Base-by-base conservation (phyloP, 2,888 invertebrate species). In the Phlogophora meticulosa region DNA sequence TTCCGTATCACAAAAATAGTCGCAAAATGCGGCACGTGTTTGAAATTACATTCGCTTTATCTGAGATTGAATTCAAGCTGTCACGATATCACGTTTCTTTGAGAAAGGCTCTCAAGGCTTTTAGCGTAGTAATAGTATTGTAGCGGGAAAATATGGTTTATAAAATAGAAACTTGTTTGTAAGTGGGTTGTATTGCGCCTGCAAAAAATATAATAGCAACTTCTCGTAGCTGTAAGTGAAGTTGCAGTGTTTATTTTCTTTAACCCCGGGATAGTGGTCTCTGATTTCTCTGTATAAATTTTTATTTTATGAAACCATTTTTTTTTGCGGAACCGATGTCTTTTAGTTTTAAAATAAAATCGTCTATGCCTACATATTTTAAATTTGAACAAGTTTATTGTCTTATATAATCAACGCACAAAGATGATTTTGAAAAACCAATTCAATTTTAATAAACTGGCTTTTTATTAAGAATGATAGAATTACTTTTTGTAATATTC, bases 1-100 rank as follows among this genome's bases (percentile, higher is more conserved):
- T 40, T 32, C 38, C 22, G n/a, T 9, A 15, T 11, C 7, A 46
- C 28, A 20, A 46, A 70, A 57, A 57, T 24, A 42, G 20, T 36
- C 48, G n/a, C 0, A 24, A 45, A 49, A n/a, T 58, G 24, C 17
- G 7, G 32, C 32, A 45, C 45, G 46, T 43, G 52, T 49, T 52
- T 61, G 53, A 69, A 76, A 80, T 80, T 55, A 68, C 58, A 76
- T 60, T 80, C 45, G 9, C 46, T 24, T 46, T 69, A 76, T 80
- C 71, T 58, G 53, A 51, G 71, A 61, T 75, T 58, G 70, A 80
- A 51, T 48, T 61, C 71, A 13, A 32, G 34, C 48, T 60, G 53
- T 69, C 76, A 49, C 36, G 36, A 43, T 68, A 57, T 76, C 53
- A 22, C 28, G 49, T 61, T 76, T 48, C 69, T 42, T 67, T 74